These are phyloP conservation scores for Zelleria hepariella DNA, from an alignment of 2,888 invertebrate species.

Conservation along the genomic window DNA sequence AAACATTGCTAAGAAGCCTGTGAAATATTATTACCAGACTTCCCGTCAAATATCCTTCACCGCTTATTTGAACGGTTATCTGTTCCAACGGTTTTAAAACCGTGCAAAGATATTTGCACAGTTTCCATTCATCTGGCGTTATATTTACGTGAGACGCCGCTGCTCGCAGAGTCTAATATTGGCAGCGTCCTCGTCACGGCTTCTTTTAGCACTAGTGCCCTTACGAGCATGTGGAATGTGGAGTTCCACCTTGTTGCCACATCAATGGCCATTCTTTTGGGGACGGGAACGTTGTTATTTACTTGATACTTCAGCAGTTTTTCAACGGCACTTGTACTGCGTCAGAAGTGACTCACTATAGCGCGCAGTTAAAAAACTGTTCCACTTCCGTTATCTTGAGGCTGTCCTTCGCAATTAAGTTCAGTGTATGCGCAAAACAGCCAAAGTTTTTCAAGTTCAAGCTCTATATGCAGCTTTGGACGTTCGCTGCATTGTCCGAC, in stretches of 20 bases:
- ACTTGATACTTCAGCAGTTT: not conserved
- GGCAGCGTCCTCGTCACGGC: constrained; percentile 6
- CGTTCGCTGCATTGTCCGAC: too few species aligned
- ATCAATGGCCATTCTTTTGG: not conserved
- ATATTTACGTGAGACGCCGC: constrained; percentile 3
- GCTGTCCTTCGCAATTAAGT: too few species aligned
- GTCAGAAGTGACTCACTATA: not conserved
- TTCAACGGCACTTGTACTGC: not conserved
- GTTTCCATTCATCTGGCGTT: constrained; percentile 5
- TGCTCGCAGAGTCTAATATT: constrained; percentile 6
- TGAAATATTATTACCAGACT: constrained; percentile 3
- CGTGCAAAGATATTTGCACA: constrained; percentile 5
- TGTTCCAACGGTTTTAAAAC: constrained; percentile 8
- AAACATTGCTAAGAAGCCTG: not conserved
- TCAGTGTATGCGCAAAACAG: too few species aligned
- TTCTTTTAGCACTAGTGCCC: constrained; percentile 3
- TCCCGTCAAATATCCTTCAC: constrained; percentile 1
- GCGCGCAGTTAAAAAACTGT: not conserved
- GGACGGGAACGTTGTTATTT: not conserved
- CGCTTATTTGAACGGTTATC: constrained; percentile 6
- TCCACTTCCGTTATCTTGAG: too few species aligned
- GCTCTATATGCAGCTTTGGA: too few species aligned
- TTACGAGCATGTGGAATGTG: not conserved
- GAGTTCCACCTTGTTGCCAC: not conserved
- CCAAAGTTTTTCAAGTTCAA: too few species aligned